Evolutionary conservation across 2,797 vertebrate genomes (phyloP).

Genomic region (Eidolon dupreanum): DNA sequence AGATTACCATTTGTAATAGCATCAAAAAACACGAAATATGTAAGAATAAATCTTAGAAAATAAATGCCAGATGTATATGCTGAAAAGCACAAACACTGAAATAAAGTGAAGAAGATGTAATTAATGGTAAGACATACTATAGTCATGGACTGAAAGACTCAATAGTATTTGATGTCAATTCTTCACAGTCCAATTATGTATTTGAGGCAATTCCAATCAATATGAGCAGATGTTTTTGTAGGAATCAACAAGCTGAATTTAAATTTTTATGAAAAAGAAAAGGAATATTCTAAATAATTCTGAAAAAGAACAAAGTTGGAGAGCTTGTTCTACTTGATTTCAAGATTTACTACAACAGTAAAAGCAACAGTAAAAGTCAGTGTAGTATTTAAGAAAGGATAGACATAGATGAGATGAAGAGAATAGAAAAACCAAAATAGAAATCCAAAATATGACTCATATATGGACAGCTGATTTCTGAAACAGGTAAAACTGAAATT

Average conservation of each 20-base stretch:
- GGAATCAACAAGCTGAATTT: background rate
- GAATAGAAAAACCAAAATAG: background rate
- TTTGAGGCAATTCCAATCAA: background rate
- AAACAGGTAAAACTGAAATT: background rate
- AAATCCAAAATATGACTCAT: background rate
- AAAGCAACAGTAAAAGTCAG: background rate
- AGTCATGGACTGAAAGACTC: background rate
- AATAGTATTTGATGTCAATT: background rate
- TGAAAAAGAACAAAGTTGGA: background rate
- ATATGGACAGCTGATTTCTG: background rate
- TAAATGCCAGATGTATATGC: background rate
- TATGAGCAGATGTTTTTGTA: background rate
- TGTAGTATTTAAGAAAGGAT: background rate
- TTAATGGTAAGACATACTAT: background rate
- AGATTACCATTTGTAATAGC: background rate
- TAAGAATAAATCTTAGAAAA: background rate
- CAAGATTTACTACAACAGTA: background rate
- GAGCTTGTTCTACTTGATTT: background rate
- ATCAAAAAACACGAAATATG: background rate
- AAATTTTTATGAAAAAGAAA: background rate
- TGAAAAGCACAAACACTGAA: background rate
- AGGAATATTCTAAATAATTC: background rate
- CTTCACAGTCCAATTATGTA: background rate
- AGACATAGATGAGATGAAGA: background rate
- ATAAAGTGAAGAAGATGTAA: background rate